A percentile compares a stretch with the other conserved stretches of the same genome.
phyloP scores from a whole-genome alignment of 2,888 invertebrate species.

The Psylliodes chrysocephalus region DNA sequence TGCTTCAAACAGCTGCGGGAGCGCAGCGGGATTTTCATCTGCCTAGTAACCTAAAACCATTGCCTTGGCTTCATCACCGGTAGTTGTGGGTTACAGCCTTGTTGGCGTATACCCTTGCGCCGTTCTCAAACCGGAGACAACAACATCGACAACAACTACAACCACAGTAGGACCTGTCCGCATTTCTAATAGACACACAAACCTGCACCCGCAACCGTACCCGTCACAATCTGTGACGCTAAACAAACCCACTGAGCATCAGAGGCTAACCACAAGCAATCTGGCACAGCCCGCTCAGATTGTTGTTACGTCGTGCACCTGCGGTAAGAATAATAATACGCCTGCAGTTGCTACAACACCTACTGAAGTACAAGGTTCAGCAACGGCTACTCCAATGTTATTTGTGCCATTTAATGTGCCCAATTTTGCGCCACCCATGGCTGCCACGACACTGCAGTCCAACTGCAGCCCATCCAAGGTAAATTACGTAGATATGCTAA shows the following conservation, averaged over 20 bases:
- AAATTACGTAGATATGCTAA: conserved; percentile 43
- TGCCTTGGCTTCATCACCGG: conserved; percentile 65
- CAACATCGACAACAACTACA: conserved; percentile 21
- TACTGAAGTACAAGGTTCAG: conserved; percentile 33
- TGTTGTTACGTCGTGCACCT: conserved; percentile 58
- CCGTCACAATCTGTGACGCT: conserved; percentile 47
- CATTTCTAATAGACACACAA: conserved; percentile 40
- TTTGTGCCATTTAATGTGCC: conserved; percentile 66
- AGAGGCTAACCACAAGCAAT: conserved; percentile 49
- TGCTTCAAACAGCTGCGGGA: conserved; percentile 31
- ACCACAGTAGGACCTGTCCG: conserved; percentile 44
- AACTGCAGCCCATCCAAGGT: conserved; percentile 64
- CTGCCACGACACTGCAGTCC: conserved; percentile 59
- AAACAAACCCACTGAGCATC: conserved; percentile 23
- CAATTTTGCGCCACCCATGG: conserved; percentile 63
- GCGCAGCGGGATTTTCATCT: conserved; percentile 45
- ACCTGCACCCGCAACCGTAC: conserved; percentile 40
- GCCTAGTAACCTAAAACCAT: conserved; percentile 53
- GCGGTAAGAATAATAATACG: conserved; percentile 52
- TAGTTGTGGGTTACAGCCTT: conserved; percentile 67
- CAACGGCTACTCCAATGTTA: conserved; percentile 61
- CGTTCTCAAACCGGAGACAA: conserved; percentile 64
- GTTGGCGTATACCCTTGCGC: conserved; percentile 69
- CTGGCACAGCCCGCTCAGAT: conserved; percentile 54
- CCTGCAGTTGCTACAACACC: conserved; percentile 32